Evolutionary conservation across 2,797 vertebrate genomes (phyloP).

Genomic region (Tragelaphus oryx): DNA sequence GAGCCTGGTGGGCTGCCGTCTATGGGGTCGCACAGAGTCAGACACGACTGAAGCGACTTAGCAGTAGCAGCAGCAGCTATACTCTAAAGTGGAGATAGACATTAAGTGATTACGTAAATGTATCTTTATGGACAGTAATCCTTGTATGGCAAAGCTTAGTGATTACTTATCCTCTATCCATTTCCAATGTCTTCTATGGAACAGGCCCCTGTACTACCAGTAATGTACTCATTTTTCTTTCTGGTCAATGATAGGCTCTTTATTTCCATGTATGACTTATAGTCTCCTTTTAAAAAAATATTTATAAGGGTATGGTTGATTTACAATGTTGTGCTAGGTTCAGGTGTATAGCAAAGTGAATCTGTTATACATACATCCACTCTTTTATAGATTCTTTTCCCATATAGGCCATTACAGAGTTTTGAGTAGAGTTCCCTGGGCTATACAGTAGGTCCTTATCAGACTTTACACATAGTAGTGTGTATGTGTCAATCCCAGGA

Average conservation of each 20-base stretch:
- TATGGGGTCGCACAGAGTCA: too few species aligned
- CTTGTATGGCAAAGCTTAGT: neutral
- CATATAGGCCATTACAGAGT: neutral
- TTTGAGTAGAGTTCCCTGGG: neutral
- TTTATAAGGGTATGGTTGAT: neutral
- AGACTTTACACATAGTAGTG: neutral
- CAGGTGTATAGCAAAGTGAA: neutral
- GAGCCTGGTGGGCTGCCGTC: too few species aligned
- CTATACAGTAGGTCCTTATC: neutral
- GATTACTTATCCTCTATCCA: neutral
- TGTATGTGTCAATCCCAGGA: neutral
- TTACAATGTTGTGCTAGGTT: neutral
- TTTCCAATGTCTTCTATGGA: neutral
- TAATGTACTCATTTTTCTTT: neutral
- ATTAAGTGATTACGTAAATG: neutral
- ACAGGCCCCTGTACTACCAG: neutral
- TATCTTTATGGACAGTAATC: neutral
- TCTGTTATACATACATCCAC: neutral
- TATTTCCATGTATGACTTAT: neutral
- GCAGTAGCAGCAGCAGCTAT: neutral
- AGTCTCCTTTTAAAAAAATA: neutral
- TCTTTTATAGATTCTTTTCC: neutral
- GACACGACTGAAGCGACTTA: too few species aligned
- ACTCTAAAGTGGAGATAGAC: neutral
- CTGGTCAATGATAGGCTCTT: neutral